Conservation (phyloP, 2,113 vertebrate genomes). For the Ptilorrhoa leucosticta region DNA sequence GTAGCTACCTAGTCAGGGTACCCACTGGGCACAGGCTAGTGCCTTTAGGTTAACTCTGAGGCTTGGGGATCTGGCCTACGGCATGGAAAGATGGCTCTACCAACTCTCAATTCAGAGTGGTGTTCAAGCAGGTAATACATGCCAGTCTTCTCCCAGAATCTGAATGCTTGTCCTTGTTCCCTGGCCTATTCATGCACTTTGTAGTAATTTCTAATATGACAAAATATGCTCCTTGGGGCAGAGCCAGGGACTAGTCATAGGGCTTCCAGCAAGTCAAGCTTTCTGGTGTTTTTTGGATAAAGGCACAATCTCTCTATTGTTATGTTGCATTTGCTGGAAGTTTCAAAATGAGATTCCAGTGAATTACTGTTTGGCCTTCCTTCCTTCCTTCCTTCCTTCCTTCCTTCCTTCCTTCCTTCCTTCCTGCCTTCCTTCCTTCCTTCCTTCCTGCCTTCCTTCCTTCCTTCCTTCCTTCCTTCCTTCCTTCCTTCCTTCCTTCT, state of each 20-base stretch:
- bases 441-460: neutral
- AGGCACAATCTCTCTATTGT: neutral
- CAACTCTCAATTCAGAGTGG: neutral
- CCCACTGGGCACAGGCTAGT: neutral
- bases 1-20: neutral
- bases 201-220: neutral
- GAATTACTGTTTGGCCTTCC: neutral
- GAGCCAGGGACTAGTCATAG: neutral
- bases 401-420: neutral
- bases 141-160: neutral
- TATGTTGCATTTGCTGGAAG: neutral
- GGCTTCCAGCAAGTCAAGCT: neutral
- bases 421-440: neutral
- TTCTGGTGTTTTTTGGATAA: neutral
- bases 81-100: neutral
- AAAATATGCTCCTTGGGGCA: neutral
- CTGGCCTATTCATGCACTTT: neutral
- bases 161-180: neutral
- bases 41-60: neutral
- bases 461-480: neutral
- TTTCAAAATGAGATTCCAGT: neutral
- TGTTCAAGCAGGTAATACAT: neutral
- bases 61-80: neutral
- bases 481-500: no score
- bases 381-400: neutral